phyloP scores from a whole-genome alignment of 2,113 vertebrate genomes.

The Tyrannus savana region DNA sequence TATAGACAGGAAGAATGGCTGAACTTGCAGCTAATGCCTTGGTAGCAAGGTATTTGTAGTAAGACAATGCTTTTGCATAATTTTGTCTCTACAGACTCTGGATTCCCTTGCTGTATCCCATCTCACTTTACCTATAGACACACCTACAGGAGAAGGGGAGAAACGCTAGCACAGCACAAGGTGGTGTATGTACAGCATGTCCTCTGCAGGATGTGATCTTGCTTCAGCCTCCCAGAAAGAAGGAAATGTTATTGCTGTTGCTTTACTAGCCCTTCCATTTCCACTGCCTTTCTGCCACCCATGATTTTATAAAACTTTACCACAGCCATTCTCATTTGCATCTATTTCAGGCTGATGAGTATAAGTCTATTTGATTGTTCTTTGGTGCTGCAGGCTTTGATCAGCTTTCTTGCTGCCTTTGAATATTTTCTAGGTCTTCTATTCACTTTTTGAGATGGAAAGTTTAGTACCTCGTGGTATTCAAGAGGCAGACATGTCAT shows the following conservation, averaged over 20 bases:
- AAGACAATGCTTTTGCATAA: background rate
- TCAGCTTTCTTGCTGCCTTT: background rate
- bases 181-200: background rate
- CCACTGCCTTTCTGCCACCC: background rate
- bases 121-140: background rate
- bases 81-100: background rate
- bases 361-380: background rate
- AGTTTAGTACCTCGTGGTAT: background rate
- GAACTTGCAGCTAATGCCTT: background rate
- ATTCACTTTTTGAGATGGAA: background rate
- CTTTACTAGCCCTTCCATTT: background rate
- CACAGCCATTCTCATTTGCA: background rate
- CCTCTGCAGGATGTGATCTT: rapidly evolving
- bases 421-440: background rate
- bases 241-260: background rate
- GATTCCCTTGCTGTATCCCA: background rate
- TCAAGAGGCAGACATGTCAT: background rate
- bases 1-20: background rate
- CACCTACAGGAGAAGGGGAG: background rate
- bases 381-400: background rate
- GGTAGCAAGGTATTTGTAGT: background rate
- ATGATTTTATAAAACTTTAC: background rate
- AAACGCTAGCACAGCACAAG: background rate
- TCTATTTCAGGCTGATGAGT: background rate
- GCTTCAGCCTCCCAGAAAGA: background rate